These are phyloP conservation scores for Idaea straminata DNA, from an alignment of 2,888 invertebrate species.

Conservation along the genomic window DNA sequence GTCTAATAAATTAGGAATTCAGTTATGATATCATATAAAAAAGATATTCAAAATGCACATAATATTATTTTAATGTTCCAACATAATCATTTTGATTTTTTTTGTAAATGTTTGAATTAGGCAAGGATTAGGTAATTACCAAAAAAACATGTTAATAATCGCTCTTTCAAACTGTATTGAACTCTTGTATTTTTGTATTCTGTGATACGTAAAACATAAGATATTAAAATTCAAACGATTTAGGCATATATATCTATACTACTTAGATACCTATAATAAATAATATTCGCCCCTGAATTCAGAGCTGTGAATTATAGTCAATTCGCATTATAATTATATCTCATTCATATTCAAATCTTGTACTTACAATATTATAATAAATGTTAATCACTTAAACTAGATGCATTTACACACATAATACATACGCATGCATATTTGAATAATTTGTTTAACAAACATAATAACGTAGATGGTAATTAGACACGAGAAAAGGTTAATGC, in stretches of 20 bases:
- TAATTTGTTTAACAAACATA: slow-evolving; percentile 2
- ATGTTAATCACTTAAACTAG: slow-evolving; percentile 11
- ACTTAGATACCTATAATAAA: neutral
- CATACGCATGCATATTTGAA: slow-evolving; percentile 1
- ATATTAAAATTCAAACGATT: too few species aligned
- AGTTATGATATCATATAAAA: neutral
- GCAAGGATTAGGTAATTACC: neutral
- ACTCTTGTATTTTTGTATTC: too few species aligned
- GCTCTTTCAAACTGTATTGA: too few species aligned
- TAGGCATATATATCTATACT: too few species aligned
- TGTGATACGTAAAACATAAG: too few species aligned
- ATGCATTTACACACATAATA: slow-evolving; percentile 9
- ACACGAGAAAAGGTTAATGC: slow-evolving; percentile 44
- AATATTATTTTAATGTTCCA: neutral
- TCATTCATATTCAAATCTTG: slow-evolving; percentile 4
- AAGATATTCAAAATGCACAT: neutral
- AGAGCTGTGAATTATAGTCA: neutral
- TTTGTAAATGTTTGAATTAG: neutral
- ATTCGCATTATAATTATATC: neutral
- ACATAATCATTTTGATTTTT: neutral
- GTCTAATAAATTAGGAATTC: neutral
- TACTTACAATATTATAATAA: slow-evolving; percentile 14
- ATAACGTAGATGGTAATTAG: slow-evolving; percentile 34
- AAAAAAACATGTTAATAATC: too few species aligned
- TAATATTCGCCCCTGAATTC: neutral